Evolutionary conservation across 2,113 vertebrate species (phyloP).

Genomic region (Donacobius atricapilla): DNA sequence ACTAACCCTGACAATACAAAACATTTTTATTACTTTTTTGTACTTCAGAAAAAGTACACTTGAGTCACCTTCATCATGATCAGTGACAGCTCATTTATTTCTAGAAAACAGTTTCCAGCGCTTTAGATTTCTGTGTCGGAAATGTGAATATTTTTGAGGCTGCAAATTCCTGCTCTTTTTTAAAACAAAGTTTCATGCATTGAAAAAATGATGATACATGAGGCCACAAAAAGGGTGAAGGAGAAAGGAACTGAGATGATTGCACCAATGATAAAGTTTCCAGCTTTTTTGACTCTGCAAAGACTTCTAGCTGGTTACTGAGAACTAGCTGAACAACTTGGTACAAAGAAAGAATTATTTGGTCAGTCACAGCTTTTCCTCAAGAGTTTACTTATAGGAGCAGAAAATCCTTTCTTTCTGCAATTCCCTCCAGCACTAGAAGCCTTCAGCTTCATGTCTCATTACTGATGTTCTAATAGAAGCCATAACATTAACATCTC

Average conservation of each 20-base stretch:
- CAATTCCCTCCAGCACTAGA: background rate
- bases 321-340: background rate
- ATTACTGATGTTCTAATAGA: background rate
- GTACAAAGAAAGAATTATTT: background rate
- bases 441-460: background rate
- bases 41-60: background rate
- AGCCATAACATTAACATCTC: background rate
- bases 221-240: background rate
- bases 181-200: background rate
- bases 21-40: conserved; percentile 20
- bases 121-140: background rate
- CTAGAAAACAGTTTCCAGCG: background rate
- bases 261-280: background rate
- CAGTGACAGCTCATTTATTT: conserved; percentile 11
- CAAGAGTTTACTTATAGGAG: background rate
- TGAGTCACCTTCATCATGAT: conserved; percentile 18
- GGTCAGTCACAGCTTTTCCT: background rate
- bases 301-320: background rate
- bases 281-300: background rate
- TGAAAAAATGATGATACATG: background rate
- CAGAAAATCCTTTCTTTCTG: background rate
- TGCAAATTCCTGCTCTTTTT: background rate
- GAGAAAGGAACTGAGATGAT: background rate
- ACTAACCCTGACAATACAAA: background rate
- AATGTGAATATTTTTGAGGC: background rate